These are phyloP conservation scores for Zaprionus ghesquierei DNA, from an alignment of 1,140 invertebrate genomes.

Conservation along the genomic window DNA sequence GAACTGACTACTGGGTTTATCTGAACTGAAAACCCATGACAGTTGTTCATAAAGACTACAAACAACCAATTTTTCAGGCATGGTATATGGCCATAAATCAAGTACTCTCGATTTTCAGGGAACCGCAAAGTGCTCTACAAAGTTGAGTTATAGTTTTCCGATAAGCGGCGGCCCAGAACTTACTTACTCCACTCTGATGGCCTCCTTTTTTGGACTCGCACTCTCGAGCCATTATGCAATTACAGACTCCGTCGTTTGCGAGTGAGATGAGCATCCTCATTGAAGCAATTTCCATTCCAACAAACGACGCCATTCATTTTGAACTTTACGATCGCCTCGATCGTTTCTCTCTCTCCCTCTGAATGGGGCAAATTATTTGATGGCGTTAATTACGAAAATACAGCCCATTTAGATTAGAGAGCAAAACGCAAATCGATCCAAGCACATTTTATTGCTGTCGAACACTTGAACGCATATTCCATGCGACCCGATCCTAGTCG, in stretches of 20 bases:
- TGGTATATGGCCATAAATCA: not conserved
- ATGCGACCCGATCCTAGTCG: not conserved
- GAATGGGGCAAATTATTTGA: slow-evolving; percentile 36
- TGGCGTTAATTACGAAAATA: slow-evolving; percentile 51
- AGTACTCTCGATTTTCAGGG: not conserved
- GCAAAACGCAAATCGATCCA: slow-evolving; percentile 32
- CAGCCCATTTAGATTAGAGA: slow-evolving; percentile 49
- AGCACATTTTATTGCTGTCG: slow-evolving; percentile 37
- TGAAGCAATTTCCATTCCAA: slow-evolving; percentile 5
- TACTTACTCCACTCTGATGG: not conserved
- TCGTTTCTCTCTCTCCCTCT: not conserved
- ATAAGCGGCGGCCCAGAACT: not conserved
- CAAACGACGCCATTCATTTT: slow-evolving; percentile 35
- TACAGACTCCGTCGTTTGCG: not conserved
- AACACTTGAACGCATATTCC: slow-evolving; percentile 32
- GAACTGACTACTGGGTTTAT: not conserved
- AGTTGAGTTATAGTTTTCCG: not conserved
- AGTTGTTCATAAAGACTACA: not conserved
- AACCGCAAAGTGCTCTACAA: not conserved
- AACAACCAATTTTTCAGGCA: no score
- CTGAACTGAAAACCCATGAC: not conserved
- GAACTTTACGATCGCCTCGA: slow-evolving; percentile 23
- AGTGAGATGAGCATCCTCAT: slow-evolving; percentile 30
- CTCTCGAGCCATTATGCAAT: not conserved
- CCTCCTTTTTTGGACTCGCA: not conserved